Percentiles rank a stretch among this genome's conserved stretches.
These are phyloP conservation scores for Aphodius granarius DNA, from an alignment of 2,888 invertebrate species.

Conservation along the genomic window DNA sequence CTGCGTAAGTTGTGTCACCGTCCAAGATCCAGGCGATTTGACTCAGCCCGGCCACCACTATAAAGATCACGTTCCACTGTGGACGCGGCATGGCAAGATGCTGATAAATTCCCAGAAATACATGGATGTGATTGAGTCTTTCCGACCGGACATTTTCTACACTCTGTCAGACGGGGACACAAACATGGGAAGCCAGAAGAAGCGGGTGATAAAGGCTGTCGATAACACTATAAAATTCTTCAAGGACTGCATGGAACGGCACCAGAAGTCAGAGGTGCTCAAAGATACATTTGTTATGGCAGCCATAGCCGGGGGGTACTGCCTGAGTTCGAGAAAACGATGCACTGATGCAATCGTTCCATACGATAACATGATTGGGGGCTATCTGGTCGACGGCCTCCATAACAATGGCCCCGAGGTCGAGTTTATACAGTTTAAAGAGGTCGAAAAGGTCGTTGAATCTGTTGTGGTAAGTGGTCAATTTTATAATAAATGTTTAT, in stretches of 20 bases:
- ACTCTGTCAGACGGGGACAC: constrained; percentile 80
- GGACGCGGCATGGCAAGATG: constrained; percentile 77
- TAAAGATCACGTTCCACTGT: constrained; percentile 71
- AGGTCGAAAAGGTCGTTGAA: constrained; percentile 63
- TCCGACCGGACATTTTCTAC: constrained; percentile 81
- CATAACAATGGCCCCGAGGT: constrained; percentile 71
- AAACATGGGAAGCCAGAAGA: constrained; percentile 65
- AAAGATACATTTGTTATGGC: constrained; percentile 62
- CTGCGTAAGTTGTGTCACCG: constrained; percentile 57
- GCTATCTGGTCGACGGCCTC: constrained; percentile 82
- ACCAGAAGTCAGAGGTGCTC: constrained; percentile 58
- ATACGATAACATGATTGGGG: constrained; percentile 60
- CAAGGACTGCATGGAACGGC: constrained; percentile 67
- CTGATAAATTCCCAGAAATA: constrained; percentile 66
- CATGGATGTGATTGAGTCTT: constrained; percentile 75
- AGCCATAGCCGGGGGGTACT: constrained; percentile 75
- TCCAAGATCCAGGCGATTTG: constrained; percentile 71
- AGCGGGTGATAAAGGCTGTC: constrained; percentile 72
- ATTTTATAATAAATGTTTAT: too few species aligned
- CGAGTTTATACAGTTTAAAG: constrained; percentile 57
- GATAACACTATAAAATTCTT: constrained; percentile 69
- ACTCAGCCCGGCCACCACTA: constrained; percentile 74
- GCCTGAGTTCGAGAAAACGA: constrained; percentile 63
- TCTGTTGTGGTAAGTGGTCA: constrained; percentile 62
- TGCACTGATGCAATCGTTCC: constrained; percentile 65